Evolutionary conservation across 2,888 invertebrate genomes (phyloP), one percentile per base, ranked within the genome.

Genomic region (Arctia plantaginis): DNA sequence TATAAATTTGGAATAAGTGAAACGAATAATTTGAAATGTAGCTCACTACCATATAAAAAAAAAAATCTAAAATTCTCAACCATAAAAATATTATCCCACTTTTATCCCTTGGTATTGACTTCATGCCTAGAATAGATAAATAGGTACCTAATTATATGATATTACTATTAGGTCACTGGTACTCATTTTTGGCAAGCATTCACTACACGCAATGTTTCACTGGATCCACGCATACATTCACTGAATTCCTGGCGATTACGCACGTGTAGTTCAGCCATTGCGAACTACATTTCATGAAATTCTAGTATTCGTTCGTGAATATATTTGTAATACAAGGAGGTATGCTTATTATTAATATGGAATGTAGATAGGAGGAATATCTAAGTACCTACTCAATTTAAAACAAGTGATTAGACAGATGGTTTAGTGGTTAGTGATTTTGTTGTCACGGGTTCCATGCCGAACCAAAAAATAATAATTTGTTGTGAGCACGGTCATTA

Each of bases 241-340:
- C 44, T 41, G 62, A 33, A 62, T 62, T 62, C 41, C 62, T 62
- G 30, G 62, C 6, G 62, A 44, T 62, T 6, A 41, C 20, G 23
- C 27, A 20, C 70, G 41, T 62, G 30, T 30, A 20, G 41, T 69
- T 18, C 18, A 30, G 39, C 18, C 39, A 69, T n/a, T 10, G 2
- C 23, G 68, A 20, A 27, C 18, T 62, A 69, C 55, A 69, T 59
- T 69, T 59, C 39, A 62, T 62, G 39, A 69, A 69, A 69, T 62
- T 62, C 1, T 62, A 39, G 10, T 27, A 27, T 69, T 62, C 10
- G n/a, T 69, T 41, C 41, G 27, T 30, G 39, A 41, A 62, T 41
- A 1, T n/a, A 62, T 69, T 35, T 41, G 23, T 59, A 59, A 15
- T 55, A 51, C 51, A 12, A 23, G n/a, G 12, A n/a, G 1, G 27